Evolutionary conservation across 2,888 invertebrate genomes (phyloP).

Genomic region (Tachina lurida): DNA sequence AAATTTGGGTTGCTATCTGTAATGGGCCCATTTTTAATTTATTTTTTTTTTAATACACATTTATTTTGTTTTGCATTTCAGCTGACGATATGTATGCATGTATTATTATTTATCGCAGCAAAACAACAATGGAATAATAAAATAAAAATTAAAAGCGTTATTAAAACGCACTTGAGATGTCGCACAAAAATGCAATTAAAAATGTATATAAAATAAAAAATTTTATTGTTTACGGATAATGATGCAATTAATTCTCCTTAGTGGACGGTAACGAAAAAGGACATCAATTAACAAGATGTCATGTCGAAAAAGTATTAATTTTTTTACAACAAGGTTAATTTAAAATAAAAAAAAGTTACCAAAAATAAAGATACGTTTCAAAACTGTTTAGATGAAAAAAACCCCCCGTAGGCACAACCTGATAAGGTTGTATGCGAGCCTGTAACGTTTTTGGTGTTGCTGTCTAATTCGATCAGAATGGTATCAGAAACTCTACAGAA

Average conservation of each 20-base stretch:
- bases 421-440: no score
- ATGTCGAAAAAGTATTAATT: neutral
- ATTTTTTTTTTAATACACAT: no score
- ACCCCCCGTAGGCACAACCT: neutral
- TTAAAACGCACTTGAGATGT: conserved; percentile 59
- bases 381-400: no score
- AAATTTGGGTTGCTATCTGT: no score
- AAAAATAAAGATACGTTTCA: neutral
- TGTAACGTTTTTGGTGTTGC: no score
- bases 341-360: no score
- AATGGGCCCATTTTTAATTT: no score
- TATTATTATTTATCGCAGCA: conserved; percentile 5
- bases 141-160: conserved; percentile 38
- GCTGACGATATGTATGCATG: neutral
- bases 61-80: no score
- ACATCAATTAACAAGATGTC: conserved; percentile 1
- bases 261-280: conserved; percentile 23
- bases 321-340: conserved; percentile 23
- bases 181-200: conserved; percentile 46
- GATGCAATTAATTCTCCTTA: conserved; percentile 56
- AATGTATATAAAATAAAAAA: conserved; percentile 20
- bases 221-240: conserved; percentile 39
- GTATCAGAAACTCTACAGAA: no score
- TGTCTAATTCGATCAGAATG: no score
- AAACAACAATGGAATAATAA: conserved; percentile 28